Evolutionary conservation across 2,888 invertebrate species (phyloP), one percentile per base, ranked within the genome.

Genomic region (Rotaria socialis): DNA sequence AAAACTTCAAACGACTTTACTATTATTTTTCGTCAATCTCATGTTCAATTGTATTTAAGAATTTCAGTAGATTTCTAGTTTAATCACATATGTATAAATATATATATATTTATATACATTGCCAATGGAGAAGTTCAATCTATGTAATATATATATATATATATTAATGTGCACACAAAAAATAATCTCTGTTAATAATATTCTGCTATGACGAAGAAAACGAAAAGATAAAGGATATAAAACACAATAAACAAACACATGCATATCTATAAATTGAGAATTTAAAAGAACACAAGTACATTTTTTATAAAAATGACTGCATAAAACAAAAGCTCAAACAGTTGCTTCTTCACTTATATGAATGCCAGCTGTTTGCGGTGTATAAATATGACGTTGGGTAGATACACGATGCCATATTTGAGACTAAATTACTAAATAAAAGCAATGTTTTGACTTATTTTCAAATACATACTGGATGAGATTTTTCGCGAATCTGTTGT

Each of bases 331-430:
- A 35, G 35, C 7, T 19, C 24, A 67, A 67, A 67, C 67, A 67
- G 80, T 47, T 47, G 80, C 80, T 80, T 80, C 80, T 80, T 80
- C 80, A 80, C 80, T 80, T 22, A 80, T 80, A 80, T 80, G 80
- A 14, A 80, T 80, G 24, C 80, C 80, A n/a, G n/a, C 47, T 47
- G 80, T 80, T 47, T 80, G 80, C n/a, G 80, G 80, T n/a, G 47
- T 80, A 43, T n/a, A 80, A n/a, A 80, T 80, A 47, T 27, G 67
- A 16, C 67, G 67, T 67, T 67, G 67, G 19, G 16, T 67, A 35
- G 67, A 67, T 41, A 35, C 6, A 16, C 2, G 80, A 11, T 24
- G 47, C 80, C 80, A 80, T 47, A 47, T 8, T 19, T 47, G 43
- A 47, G 22, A n/a, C 80, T 80, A 80, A 80, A 80, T 11, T 43